Evolutionary conservation across 2,113 vertebrate species (phyloP), one percentile per base, ranked within the genome.

Genomic region (Mormyrus iriodes): DNA sequence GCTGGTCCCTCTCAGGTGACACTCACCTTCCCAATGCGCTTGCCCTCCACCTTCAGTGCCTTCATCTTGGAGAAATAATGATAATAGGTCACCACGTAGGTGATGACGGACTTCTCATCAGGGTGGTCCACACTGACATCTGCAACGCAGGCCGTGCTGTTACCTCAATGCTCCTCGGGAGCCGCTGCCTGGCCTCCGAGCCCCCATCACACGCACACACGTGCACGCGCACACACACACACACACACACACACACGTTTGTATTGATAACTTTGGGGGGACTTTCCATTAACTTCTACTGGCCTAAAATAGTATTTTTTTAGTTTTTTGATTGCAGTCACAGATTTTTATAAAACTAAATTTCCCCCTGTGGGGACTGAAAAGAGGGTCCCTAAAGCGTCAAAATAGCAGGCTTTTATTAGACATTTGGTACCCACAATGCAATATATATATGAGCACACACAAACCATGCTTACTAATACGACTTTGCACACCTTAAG

Each of bases 1-100:
- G 13, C 17, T 42, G 35, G 17, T 79, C 35, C 73, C 35, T 17
- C 35, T 19, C 21, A 4, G 82, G 44, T 24, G 21, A 48, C 61
- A 15, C 95, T 94, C 90, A 99, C 98, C 97, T 99, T 99, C 90
- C 98, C 98, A 0, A 99, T 98, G 4, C 98, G 97, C 89, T 99
- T 99, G 91, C 98, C 98, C 94, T 99, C 98, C 15, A 99, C 98
- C 90, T 98, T 98, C 93, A 99, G 94, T n/a, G 98, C 98, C 92
- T 99, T 99, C 98, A 99, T 99, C 95, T 99, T 99, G 89, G 97
- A 98, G 95, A 99, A 99, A 94, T 99, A 99, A 95, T 99, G 98
- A 93, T 99, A 99, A 9, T 99, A 99, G 0, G 98, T 99, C 88
- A 99, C 98, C 91, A 99, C 98, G 0, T 99, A 99, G 49, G 98